A percentile compares a stretch with the other conserved stretches of the same genome.
Evolutionary conservation across 2,888 invertebrate species (phyloP).

Genomic region (Mellilla xanthometata): DNA sequence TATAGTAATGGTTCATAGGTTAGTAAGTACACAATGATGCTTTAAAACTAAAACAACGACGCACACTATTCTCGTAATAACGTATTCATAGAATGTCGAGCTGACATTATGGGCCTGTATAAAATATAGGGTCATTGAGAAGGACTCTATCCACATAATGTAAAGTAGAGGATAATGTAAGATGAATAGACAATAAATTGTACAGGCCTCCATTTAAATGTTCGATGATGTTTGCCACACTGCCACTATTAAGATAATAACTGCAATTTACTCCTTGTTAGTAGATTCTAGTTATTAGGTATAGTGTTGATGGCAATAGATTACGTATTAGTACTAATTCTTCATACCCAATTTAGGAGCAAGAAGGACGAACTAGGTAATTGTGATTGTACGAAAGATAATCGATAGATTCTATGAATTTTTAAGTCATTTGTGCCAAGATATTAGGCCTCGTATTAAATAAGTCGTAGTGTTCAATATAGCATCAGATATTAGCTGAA

Average conservation of each 20-base stretch:
- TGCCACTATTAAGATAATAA: conserved; percentile 20
- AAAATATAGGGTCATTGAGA: conserved; percentile 12
- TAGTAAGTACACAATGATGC: neutral
- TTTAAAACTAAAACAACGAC: conserved; percentile 9
- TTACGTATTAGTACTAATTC: too few species aligned
- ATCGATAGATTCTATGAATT: too few species aligned
- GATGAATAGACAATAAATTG: conserved; percentile 14
- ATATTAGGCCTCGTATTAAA: too few species aligned
- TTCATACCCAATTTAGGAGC: too few species aligned
- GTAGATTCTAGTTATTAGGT: too few species aligned
- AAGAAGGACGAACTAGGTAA: too few species aligned
- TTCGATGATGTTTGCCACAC: conserved; percentile 9
- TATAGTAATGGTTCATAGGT: too few species aligned
- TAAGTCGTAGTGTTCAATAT: too few species aligned
- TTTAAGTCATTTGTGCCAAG: too few species aligned
- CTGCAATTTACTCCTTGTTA: conserved; percentile 7
- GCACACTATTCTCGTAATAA: conserved; percentile 8
- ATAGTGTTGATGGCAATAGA: neutral
- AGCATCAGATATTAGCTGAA: too few species aligned
- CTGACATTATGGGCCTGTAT: conserved; percentile 3
- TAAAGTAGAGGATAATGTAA: neutral
- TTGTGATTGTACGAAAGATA: too few species aligned
- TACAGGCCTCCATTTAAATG: conserved; percentile 5
- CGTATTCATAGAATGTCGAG: conserved; percentile 18
- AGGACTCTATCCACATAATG: conserved; percentile 4